phyloP scores from a whole-genome alignment of 1,140 invertebrate genomes.

The Babylonia areolata region DNA sequence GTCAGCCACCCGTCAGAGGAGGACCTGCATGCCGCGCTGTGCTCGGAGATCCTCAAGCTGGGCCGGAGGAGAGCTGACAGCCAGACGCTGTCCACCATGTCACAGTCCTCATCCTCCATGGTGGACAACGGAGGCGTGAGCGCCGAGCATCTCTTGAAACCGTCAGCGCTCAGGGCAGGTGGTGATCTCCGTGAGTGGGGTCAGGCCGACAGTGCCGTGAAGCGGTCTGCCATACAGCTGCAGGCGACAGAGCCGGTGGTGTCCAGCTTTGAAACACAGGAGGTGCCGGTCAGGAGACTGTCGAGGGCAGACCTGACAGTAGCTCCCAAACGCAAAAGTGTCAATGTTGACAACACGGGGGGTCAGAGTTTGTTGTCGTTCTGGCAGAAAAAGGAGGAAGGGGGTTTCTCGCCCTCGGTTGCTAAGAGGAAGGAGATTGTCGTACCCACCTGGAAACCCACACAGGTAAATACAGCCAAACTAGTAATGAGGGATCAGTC shows the following conservation, averaged over 20 bases:
- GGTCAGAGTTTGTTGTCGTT: not conserved
- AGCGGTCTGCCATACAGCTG: not conserved
- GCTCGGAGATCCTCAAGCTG: not conserved
- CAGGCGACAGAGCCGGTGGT: not conserved
- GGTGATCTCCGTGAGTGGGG: not conserved
- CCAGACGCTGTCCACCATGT: not conserved
- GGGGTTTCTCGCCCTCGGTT: too few relatives aligned
- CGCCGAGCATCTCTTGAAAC: not conserved
- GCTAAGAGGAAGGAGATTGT: too few relatives aligned
- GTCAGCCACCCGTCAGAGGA: not conserved
- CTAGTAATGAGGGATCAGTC: not conserved
- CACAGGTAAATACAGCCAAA: not conserved
- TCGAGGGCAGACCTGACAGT: not conserved
- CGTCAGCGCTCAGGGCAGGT: not conserved
- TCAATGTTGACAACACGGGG: not conserved
- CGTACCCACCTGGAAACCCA: not conserved
- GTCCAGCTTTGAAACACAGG: not conserved
- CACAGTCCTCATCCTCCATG: not conserved
- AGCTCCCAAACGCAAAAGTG: not conserved
- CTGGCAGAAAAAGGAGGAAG: constrained; percentile 8
- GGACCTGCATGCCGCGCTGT: constrained; percentile 1
- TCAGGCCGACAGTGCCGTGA: not conserved
- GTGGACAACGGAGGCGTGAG: not conserved
- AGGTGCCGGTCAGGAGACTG: not conserved
- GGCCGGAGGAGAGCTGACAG: not conserved